Evolutionary conservation across 2,113 vertebrate species (phyloP).

Genomic region (Pongo abelii): DNA sequence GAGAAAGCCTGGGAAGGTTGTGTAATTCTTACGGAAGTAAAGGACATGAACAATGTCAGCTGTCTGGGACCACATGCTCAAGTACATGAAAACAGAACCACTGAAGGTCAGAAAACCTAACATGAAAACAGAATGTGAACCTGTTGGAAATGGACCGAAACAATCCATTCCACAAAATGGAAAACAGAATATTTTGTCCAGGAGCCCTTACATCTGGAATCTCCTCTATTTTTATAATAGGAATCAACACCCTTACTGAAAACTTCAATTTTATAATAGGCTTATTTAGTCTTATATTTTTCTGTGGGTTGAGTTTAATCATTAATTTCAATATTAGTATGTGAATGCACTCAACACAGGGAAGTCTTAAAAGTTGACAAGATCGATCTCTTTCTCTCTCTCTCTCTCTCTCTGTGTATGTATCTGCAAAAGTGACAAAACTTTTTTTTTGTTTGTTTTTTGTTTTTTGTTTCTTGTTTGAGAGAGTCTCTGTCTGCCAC

Average conservation of each 20-base stretch:
- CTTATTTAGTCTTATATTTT: not conserved
- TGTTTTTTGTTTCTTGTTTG: no score
- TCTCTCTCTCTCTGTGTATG: no score
- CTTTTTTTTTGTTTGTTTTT: no score
- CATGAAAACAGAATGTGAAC: accelerated
- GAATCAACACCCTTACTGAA: not conserved
- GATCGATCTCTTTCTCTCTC: not conserved
- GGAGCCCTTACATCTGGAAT: not conserved
- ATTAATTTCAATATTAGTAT: not conserved
- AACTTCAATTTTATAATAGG: not conserved
- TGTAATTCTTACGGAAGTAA: not conserved
- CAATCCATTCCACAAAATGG: not conserved
- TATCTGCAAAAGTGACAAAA: not conserved
- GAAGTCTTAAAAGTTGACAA: not conserved
- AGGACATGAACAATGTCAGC: accelerated
- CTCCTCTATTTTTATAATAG: not conserved
- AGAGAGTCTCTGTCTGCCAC: no score
- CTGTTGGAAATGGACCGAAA: not conserved
- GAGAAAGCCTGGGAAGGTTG: not conserved
- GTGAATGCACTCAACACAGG: not conserved
- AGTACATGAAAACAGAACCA: not conserved
- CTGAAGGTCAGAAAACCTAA: not conserved
- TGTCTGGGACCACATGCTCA: no score
- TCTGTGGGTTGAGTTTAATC: not conserved
- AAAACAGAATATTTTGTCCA: not conserved